Evolutionary conservation across 2,113 vertebrate species (phyloP).

Genomic region (Mus musculus): GRCm39 chr5:90110501-90111000

Average conservation of each 20-base stretch:
- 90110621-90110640: not conserved
- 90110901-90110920: not conserved
- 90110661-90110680: not conserved
- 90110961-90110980: slow-evolving; percentile 6
- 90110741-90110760: not conserved
- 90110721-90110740: not conserved
- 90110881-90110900: not conserved
- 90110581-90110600: not conserved
- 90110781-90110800: not conserved
- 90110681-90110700: not conserved
- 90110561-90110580: not conserved
- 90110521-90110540: not conserved
- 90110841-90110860: not conserved
- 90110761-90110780: not conserved
- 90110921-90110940: slow-evolving; percentile 26
- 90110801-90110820: not conserved
- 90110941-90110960: slow-evolving; percentile 32
- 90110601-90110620: not conserved
- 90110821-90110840: not conserved
- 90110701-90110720: not conserved
- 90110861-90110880: not conserved
- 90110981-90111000: slow-evolving; percentile 17
- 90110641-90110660: not conserved
- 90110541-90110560: not conserved
- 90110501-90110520: not conserved